phyloP scores from a whole-genome alignment of 1,140 invertebrate species.

The Trichonephila clavata region DNA sequence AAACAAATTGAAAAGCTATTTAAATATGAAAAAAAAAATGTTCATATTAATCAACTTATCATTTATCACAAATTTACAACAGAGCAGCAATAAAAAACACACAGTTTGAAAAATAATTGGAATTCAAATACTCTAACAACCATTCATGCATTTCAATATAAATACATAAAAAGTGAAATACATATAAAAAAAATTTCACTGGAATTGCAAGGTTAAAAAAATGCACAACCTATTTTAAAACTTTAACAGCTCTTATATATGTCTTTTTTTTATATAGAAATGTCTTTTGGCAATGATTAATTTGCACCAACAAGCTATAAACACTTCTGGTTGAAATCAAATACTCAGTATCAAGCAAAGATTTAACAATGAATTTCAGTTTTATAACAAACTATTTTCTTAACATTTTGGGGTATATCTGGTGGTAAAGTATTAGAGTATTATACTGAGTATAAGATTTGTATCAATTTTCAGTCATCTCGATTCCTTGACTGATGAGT shows the following conservation, averaged over 20 bases:
- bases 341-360: not conserved
- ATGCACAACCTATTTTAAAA: conserved; percentile 33
- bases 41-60: not conserved
- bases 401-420: not conserved
- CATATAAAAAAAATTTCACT: not conserved
- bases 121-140: not conserved
- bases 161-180: conserved; percentile 38
- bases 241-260: not conserved
- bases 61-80: not conserved
- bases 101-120: conserved; percentile 2
- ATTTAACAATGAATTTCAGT: not conserved
- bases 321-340: not conserved
- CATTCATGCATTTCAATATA: conserved; percentile 10
- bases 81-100: not conserved
- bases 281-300: conserved; percentile 43
- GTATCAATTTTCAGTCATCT: not conserved
- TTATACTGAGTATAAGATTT: not conserved
- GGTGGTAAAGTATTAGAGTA: not conserved
- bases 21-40: not conserved
- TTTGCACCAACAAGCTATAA: not conserved
- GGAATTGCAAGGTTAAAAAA: not conserved
- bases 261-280: not conserved
- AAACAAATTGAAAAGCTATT: not conserved
- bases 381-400: not conserved
- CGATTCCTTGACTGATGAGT: not conserved